These are phyloP conservation scores for Epinephelus lanceolatus DNA, from an alignment of 2,113 vertebrate genomes.

Conservation along the genomic window DNA sequence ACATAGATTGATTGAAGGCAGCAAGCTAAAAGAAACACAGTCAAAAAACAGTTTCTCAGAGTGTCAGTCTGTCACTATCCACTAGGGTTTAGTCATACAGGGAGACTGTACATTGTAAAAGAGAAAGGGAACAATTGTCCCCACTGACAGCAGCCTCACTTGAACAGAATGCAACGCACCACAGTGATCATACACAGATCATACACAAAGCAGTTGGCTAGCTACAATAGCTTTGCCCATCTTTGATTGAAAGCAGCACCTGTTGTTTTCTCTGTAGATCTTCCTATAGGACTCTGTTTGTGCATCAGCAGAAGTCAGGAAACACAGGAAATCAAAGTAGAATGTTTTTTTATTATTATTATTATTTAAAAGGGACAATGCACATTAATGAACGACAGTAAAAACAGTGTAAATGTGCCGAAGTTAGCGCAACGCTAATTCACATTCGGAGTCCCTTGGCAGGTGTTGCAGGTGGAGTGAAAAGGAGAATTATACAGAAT, in stretches of 20 bases:
- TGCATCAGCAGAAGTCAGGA: background rate
- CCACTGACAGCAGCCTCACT: background rate
- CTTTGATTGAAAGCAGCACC: conserved; percentile 2
- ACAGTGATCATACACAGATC: background rate
- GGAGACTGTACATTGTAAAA: background rate
- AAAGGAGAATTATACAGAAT: background rate
- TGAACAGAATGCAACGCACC: background rate
- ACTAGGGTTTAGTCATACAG: background rate
- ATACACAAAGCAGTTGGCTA: conserved; percentile 1
- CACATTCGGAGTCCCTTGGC: too few relatives aligned
- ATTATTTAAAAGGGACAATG: too few relatives aligned
- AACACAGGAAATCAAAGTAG: background rate
- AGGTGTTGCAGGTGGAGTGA: background rate
- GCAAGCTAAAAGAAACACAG: background rate
- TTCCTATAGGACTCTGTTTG: background rate
- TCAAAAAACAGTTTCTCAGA: background rate
- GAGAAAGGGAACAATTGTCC: background rate
- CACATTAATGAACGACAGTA: too few relatives aligned
- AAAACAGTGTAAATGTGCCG: too few relatives aligned
- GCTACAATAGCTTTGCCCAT: background rate
- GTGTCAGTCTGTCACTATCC: background rate
- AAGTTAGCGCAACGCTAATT: too few relatives aligned
- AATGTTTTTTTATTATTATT: too few relatives aligned
- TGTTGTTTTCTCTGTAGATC: background rate
- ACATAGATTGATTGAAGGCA: background rate